Evolutionary conservation across 2,797 vertebrate genomes (phyloP), one percentile per base, ranked within the genome.

Genomic region (Simalia tracyae): DNA sequence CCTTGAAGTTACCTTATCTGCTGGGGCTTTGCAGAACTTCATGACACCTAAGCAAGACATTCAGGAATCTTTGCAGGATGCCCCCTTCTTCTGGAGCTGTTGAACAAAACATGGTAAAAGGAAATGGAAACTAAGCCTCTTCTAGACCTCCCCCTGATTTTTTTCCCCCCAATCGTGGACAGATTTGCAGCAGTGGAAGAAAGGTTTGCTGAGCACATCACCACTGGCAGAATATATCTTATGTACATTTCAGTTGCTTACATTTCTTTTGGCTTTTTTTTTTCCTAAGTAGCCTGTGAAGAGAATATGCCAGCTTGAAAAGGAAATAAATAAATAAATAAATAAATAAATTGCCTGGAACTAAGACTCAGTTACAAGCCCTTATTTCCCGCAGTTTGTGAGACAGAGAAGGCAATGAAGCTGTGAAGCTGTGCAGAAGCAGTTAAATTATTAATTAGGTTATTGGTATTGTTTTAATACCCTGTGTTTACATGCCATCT

Each of bases 381-480:
- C 0, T 63, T 86, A 42, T 59, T 84, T 88, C 68, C 72, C 89
- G 88, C 91, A 61, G 10, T 12, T 64, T 1, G 11, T 36, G 90
- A 92, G 94, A 94, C 28, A 93, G 92, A 57, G 87, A 86, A 87
- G 88, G 93, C 91, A 87, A 92, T 93, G 93, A 96, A 97, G 85
- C 96, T 96, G 96, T 97, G 95, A 97, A 96, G 86, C 95, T 94
- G 91, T 95, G 90, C 94, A 0, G 90, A 96, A 96, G 92, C 94
- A 96, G 91, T 95, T 93, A 90, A 92, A 88, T 96, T 96, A 93
- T 96, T 96, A 96, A 81, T 96, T 96, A 11, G 64, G 64, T 28
- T 22, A 24, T 90, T 12, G 46, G 14, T 86, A 64, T 96, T 59
- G 91, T 92, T 96, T 94, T 93, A n/a, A 90, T 95, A n/a, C 90